Evolutionary conservation across 2,888 invertebrate species (phyloP).

Genomic region (Rhamphomyia laevipes): DNA sequence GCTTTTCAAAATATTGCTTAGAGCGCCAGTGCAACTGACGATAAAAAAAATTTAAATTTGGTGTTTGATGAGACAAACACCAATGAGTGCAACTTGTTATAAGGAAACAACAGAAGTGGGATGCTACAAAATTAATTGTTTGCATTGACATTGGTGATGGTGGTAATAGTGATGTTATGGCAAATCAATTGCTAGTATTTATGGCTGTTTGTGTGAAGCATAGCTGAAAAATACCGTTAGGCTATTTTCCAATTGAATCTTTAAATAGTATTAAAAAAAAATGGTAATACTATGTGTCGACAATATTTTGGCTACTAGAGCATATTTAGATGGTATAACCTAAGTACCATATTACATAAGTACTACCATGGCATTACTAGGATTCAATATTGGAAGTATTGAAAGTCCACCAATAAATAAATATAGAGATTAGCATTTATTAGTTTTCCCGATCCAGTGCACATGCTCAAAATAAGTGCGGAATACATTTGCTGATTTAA

Average conservation of each 20-base stretch:
- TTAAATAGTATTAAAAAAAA: too few relatives aligned
- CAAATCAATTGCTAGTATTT: background rate
- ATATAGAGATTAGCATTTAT: too few relatives aligned
- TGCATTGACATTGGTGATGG: too few relatives aligned
- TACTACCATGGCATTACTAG: background rate
- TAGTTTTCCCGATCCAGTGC: background rate
- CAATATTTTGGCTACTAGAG: background rate
- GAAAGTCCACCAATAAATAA: too few relatives aligned
- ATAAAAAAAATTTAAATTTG: slow-evolving; percentile 1
- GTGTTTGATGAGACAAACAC: slow-evolving; percentile 3
- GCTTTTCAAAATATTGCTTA: too few relatives aligned
- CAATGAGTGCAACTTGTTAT: too few relatives aligned
- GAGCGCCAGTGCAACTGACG: too few relatives aligned
- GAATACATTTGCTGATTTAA: background rate
- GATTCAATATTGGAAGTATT: too few relatives aligned
- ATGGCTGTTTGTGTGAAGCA: slow-evolving; percentile 1
- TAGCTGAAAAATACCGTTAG: slow-evolving; percentile 2
- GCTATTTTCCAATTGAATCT: background rate
- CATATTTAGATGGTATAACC: background rate
- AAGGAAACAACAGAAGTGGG: slow-evolving; percentile 1
- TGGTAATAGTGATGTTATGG: background rate
- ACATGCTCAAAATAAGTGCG: too few relatives aligned
- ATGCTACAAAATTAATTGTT: background rate
- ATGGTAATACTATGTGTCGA: background rate
- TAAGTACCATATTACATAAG: too few relatives aligned